These are phyloP conservation scores for Mantis religiosa DNA, from an alignment of 2,888 invertebrate species.

Conservation along the genomic window DNA sequence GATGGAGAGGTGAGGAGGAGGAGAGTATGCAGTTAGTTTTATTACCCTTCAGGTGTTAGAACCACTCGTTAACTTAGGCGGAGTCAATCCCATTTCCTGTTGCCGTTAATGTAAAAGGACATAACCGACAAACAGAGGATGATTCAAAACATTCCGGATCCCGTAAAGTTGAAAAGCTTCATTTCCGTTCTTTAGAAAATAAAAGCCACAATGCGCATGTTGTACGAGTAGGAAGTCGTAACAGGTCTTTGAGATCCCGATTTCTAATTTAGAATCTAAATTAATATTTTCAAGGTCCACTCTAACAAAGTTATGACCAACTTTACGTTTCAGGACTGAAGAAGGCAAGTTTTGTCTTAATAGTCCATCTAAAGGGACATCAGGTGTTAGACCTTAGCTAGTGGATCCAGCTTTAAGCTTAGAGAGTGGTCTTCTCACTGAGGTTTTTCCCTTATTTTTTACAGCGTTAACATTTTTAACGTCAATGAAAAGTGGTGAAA, in stretches of 20 bases:
- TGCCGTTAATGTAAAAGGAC: not conserved
- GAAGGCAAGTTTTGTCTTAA: too few relatives aligned
- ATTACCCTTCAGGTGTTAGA: not conserved
- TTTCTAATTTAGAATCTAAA: not conserved
- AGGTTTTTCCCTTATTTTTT: too few relatives aligned
- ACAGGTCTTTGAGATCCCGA: not conserved
- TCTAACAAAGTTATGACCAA: not conserved
- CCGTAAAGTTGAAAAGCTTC: not conserved
- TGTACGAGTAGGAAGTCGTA: not conserved
- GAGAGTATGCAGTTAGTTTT: not conserved
- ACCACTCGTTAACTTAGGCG: not conserved
- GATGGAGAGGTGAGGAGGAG: not conserved
- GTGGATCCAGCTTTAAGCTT: too few relatives aligned
- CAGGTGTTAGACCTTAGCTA: too few relatives aligned
- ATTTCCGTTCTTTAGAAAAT: not conserved
- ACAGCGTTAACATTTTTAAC: too few relatives aligned
- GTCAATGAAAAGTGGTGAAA: too few relatives aligned
- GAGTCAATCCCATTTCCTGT: not conserved
- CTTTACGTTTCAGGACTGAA: not conserved
- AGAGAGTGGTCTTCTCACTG: too few relatives aligned
- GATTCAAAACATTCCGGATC: not conserved
- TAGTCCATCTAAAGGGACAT: too few relatives aligned
- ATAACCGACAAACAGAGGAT: not conserved
- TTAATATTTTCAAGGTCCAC: not conserved
- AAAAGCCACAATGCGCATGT: not conserved